Percentiles rank a stretch among this genome's conserved stretches.
phyloP scores from a whole-genome alignment of 2,113 vertebrate species.

The Carassius auratus region DNA sequence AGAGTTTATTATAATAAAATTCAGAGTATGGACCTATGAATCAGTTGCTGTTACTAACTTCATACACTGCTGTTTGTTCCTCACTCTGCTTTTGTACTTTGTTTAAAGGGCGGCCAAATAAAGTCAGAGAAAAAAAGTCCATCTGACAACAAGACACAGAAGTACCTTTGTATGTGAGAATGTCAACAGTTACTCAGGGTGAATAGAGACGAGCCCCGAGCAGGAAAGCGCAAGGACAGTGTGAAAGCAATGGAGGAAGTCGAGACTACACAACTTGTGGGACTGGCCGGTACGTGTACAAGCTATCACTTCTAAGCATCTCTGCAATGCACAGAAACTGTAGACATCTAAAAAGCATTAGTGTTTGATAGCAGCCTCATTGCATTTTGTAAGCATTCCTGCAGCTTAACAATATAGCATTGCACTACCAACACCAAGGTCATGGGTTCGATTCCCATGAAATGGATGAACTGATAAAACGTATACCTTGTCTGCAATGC shows the following conservation, averaged over 20 bases:
- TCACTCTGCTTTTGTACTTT: constrained; percentile 20
- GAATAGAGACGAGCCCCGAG: constrained; percentile 35
- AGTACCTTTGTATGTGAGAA: constrained; percentile 57
- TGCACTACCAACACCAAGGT: neutral
- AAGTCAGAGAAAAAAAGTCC: constrained; percentile 29
- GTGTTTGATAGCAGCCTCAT: neutral
- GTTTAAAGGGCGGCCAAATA: constrained; percentile 45
- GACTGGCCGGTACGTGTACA: neutral
- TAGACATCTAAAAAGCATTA: neutral
- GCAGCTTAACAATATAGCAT: neutral
- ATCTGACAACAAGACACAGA: constrained; percentile 38
- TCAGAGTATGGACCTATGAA: neutral
- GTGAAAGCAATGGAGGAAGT: neutral
- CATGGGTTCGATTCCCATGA: neutral
- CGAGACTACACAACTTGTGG: neutral
- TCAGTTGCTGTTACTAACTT: neutral
- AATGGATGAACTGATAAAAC: neutral
- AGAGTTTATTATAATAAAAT: neutral
- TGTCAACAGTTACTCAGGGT: constrained; percentile 55
- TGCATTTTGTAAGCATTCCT: neutral
- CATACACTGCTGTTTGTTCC: constrained; percentile 27
- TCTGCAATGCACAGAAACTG: neutral
- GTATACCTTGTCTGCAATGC: neutral
- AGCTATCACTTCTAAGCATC: neutral
- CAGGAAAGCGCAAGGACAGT: constrained; percentile 26